Percentiles rank a stretch among this genome's conserved stretches.
These are phyloP conservation scores for Merodon equestris DNA, from an alignment of 2,888 invertebrate genomes.

Conservation along the genomic window DNA sequence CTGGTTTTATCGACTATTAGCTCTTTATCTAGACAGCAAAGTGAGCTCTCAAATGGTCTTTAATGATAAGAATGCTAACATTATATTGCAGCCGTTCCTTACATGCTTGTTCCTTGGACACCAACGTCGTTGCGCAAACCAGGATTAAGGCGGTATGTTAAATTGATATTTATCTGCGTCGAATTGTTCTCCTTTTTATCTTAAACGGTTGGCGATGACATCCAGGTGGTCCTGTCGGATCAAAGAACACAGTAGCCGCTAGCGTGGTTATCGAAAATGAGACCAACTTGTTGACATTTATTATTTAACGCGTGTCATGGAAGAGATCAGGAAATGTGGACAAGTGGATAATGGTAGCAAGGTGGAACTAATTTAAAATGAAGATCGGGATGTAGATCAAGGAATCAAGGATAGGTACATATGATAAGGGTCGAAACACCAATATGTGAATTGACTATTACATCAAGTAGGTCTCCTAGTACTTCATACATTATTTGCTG, in stretches of 20 bases:
- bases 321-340: background rate
- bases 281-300: slow-evolving; percentile 46
- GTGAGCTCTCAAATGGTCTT: no score
- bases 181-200: slow-evolving; percentile 31
- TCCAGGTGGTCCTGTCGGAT: slow-evolving; percentile 42
- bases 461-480: no score
- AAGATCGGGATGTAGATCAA: no score
- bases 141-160: slow-evolving; percentile 9
- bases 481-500: no score
- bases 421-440: no score
- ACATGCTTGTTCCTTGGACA: background rate
- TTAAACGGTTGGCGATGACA: slow-evolving; percentile 47
- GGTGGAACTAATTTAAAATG: background rate
- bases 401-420: no score
- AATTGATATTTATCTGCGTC: slow-evolving; percentile 40
- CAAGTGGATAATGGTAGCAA: background rate
- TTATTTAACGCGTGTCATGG: slow-evolving; percentile 45
- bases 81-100: background rate
- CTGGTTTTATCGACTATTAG: background rate
- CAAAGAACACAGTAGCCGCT: slow-evolving; percentile 42
- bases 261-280: slow-evolving; percentile 27
- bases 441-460: no score
- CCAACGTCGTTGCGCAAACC: background rate
- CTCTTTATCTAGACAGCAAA: background rate
- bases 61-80: background rate